Evolutionary conservation across 2,888 invertebrate genomes (phyloP).

Genomic region (Morpho deidamia): DNA sequence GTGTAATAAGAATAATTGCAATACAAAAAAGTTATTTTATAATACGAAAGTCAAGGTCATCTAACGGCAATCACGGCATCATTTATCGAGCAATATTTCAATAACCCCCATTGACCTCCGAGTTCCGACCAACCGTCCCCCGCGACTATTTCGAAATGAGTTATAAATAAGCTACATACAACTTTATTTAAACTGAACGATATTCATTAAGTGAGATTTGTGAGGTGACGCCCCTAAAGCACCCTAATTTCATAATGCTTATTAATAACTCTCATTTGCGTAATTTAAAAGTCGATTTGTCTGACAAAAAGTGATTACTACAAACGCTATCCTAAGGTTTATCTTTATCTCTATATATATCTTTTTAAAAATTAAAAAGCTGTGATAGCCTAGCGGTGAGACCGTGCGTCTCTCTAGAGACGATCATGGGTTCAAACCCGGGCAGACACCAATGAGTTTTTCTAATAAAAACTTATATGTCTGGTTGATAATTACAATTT

Average conservation of each 20-base stretch:
- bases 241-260: slow-evolving; percentile 14
- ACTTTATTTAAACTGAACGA: slow-evolving; percentile 51
- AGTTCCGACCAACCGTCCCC: slow-evolving; percentile 25
- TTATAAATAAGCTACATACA: slow-evolving; percentile 49
- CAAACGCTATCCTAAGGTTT: background rate
- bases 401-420: no score
- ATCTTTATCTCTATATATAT: no score
- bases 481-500: no score
- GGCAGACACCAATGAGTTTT: no score
- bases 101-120: slow-evolving; percentile 22
- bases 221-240: slow-evolving; percentile 36
- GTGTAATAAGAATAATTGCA: no score
- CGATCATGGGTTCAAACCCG: no score
- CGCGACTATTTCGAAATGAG: slow-evolving; percentile 37
- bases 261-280: slow-evolving; percentile 21
- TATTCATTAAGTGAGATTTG: slow-evolving; percentile 52
- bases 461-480: no score
- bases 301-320: background rate
- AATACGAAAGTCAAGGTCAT: no score
- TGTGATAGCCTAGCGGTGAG: no score
- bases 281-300: slow-evolving; percentile 12
- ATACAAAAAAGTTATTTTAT: no score
- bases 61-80: no score
- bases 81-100: slow-evolving; percentile 16
- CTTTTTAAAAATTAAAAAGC: no score